Base-by-base conservation (phyloP, 2,888 invertebrate species). In the Acrobasis repandana region DNA sequence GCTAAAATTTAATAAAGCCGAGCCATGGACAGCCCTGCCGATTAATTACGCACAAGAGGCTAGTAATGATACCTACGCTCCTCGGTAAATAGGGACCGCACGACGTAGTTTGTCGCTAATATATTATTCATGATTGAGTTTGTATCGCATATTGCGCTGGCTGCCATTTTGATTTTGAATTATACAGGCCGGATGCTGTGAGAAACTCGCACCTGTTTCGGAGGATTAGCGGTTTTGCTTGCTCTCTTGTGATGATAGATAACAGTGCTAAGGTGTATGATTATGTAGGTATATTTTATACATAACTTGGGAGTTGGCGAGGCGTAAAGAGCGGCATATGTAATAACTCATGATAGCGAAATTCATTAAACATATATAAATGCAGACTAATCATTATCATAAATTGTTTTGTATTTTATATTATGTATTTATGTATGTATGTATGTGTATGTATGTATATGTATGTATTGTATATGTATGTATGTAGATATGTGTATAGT, bases 1-100 rank as follows among this genome's bases (percentile, higher is more conserved):
- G 91, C 91, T 90, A 91, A 91, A 92, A 92, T 92, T 91, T 92
- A 92, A 92, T 92, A 92, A 92, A 91, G 88, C 87, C 76, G 70
- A 80, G 78, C 80, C 76, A 81, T 77, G 87, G 84, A 79, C 88
- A 82, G 81, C 78, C 86, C 83, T 77, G 72, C 76, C 89, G 84
- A 90, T 92, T 90, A 91, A 92, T 92, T 91, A 90, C 89, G 89
- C 85, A 89, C 85, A 85, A 84, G 86, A 83, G 85, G 80, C 78
- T 77, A 80, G 82, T 83, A 82, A 84, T 84, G 86, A 86, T 87
- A 85, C 81, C 82, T 76, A 80, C 77, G 66, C 63, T 59, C 56
- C 62, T 63, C 64, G 47, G 63, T 57, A 64, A 63, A 64, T 59
- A 64, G 60, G 63, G 61, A 60, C 43, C 11, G 33, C 51, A 16